Evolutionary conservation across 2,888 invertebrate genomes (phyloP).

Genomic region (Myathropa florea): DNA sequence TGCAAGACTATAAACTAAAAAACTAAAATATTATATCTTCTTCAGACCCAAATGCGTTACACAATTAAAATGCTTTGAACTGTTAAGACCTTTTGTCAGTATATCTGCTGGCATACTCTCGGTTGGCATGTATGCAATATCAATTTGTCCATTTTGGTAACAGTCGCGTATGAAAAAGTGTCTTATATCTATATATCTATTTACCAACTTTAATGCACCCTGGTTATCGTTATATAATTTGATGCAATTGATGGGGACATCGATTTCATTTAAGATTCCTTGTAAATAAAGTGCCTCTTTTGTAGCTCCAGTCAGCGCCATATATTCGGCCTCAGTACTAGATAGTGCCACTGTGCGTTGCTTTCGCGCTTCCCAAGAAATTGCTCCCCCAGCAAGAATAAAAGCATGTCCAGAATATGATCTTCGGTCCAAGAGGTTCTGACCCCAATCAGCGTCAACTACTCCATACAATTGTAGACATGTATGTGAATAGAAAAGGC

Average conservation of each 20-base stretch:
- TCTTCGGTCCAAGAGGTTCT: no score
- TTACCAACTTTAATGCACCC: slow-evolving; percentile 27
- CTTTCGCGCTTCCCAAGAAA: slow-evolving; percentile 27
- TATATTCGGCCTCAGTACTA: slow-evolving; percentile 19
- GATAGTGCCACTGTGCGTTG: slow-evolving; percentile 20
- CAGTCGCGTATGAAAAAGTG: slow-evolving; percentile 23
- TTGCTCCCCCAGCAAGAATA: slow-evolving; percentile 13
- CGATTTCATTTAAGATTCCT: not conserved
- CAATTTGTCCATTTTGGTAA: slow-evolving; percentile 4
- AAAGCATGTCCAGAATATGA: not conserved
- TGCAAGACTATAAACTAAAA: no score
- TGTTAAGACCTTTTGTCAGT: no score
- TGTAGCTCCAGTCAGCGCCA: slow-evolving; percentile 4
- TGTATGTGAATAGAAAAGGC: not conserved
- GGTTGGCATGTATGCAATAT: slow-evolving; percentile 1
- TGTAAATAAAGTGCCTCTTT: slow-evolving; percentile 15
- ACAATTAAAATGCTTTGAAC: no score
- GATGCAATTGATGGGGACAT: not conserved
- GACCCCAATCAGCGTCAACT: no score
- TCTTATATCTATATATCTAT: no score
- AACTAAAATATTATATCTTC: no score
- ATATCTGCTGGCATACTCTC: no score
- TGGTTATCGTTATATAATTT: slow-evolving; percentile 17
- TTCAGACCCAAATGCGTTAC: no score
- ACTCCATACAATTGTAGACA: not conserved